These are phyloP conservation scores for Ernsta delagoae DNA, from an alignment of 2,888 invertebrate genomes.

Conservation along the genomic window DNA sequence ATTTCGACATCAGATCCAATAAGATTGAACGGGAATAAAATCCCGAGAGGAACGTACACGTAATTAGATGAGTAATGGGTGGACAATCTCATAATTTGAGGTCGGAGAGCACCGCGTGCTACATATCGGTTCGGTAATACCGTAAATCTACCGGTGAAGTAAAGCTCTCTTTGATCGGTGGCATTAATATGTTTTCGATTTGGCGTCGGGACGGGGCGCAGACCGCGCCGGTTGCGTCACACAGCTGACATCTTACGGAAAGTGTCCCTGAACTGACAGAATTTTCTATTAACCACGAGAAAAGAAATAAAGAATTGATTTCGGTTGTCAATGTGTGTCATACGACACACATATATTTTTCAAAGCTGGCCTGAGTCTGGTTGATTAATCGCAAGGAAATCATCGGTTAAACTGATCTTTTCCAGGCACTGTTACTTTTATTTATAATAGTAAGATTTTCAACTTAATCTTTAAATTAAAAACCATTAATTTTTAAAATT, in stretches of 20 bases:
- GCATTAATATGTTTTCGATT: constrained; percentile 77
- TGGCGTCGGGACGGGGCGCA: constrained; percentile 68
- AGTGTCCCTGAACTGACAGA: constrained; percentile 60
- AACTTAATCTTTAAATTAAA: no score
- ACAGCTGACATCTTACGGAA: constrained; percentile 64
- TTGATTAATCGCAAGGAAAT: no score
- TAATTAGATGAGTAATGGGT: constrained; percentile 28
- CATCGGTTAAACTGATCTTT: no score
- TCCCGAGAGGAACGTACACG: constrained; percentile 7
- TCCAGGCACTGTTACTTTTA: no score
- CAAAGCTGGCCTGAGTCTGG: no score
- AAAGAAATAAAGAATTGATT: constrained; percentile 24
- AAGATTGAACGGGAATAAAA: constrained; percentile 7
- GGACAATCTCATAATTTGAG: constrained; percentile 37
- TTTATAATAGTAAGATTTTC: no score
- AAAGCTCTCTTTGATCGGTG: constrained; percentile 76
- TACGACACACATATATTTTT: no score
- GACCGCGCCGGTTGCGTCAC: constrained; percentile 72
- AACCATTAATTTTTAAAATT: no score
- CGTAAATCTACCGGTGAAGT: constrained; percentile 52
- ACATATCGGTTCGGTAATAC: constrained; percentile 42
- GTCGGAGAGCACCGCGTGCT: constrained; percentile 40
- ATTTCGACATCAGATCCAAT: constrained; percentile 12
- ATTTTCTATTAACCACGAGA: constrained; percentile 62
- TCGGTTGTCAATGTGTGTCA: no score